Evolutionary conservation across 2,888 invertebrate species (phyloP).

Genomic region (Spialia ferax): DNA sequence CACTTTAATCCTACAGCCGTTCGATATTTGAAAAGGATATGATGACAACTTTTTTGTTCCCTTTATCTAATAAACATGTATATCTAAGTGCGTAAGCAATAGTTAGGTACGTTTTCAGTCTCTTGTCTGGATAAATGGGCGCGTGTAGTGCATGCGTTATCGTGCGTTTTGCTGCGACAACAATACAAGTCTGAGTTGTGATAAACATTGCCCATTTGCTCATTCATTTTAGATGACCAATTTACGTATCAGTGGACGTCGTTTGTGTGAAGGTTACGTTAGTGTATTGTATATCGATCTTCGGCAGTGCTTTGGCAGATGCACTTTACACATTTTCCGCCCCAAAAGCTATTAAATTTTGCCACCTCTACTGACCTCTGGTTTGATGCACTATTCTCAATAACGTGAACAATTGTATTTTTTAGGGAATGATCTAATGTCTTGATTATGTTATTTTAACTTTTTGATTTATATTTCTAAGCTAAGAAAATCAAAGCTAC

Average conservation of each 20-base stretch:
- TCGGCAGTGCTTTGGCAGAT: too few relatives aligned
- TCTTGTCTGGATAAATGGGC: constrained; percentile 41
- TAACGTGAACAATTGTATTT: too few relatives aligned
- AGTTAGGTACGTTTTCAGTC: constrained; percentile 53
- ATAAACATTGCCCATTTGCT: constrained; percentile 42
- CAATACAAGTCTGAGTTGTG: constrained; percentile 41
- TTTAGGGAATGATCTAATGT: too few relatives aligned
- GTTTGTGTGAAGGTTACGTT: constrained; percentile 41
- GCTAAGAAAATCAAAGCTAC: too few relatives aligned
- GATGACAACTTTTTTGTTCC: constrained; percentile 82
- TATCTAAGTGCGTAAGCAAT: constrained; percentile 68
- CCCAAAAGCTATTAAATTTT: too few relatives aligned
- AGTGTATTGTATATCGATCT: too few relatives aligned
- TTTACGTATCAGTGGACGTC: constrained; percentile 37
- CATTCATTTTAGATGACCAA: constrained; percentile 42
- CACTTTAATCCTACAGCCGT: constrained; percentile 84
- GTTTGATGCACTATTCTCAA: too few relatives aligned
- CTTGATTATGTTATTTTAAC: too few relatives aligned
- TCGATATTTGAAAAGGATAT: constrained; percentile 86
- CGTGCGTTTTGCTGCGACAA: constrained; percentile 45
- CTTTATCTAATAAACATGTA: constrained; percentile 76
- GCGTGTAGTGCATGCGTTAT: constrained; percentile 41
- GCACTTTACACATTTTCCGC: too few relatives aligned
- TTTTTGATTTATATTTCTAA: too few relatives aligned
- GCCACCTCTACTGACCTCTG: too few relatives aligned